Evolutionary conservation across 2,113 vertebrate genomes (phyloP).

Genomic region (Dasyurus viverrinus): DNA sequence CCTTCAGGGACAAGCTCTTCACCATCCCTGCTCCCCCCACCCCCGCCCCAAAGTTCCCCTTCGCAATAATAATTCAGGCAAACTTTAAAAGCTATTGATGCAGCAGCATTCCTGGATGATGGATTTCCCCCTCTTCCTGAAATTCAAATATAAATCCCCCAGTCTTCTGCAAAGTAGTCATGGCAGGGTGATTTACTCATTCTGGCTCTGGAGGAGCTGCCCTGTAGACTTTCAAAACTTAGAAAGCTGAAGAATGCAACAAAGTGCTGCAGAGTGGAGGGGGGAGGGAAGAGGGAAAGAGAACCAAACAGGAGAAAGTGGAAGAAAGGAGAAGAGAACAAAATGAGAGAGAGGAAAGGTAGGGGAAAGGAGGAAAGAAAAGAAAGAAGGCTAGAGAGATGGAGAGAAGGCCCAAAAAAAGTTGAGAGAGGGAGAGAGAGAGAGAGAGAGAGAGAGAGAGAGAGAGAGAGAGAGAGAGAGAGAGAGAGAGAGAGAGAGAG

Average conservation of each 20-base stretch:
- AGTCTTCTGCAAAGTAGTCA: constrained; percentile 50
- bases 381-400: neutral
- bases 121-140: constrained; percentile 47
- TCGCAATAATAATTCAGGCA: neutral
- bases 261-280: neutral
- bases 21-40: neutral
- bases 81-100: neutral
- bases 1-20: neutral
- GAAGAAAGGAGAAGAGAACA: too few species aligned
- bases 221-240: constrained; percentile 55
- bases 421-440: neutral
- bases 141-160: constrained; percentile 63
- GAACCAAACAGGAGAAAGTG: too few species aligned
- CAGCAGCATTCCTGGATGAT: neutral
- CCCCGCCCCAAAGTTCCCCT: neutral
- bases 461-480: neutral
- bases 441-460: neutral
- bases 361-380: neutral
- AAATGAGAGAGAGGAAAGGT: neutral
- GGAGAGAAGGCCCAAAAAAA: too few species aligned
- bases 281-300: neutral
- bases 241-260: constrained; percentile 53
- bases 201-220: constrained; percentile 25
- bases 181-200: constrained; percentile 67
- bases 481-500: neutral